phyloP scores from a whole-genome alignment of 2,888 invertebrate species.

The Pherbina coryleti region DNA sequence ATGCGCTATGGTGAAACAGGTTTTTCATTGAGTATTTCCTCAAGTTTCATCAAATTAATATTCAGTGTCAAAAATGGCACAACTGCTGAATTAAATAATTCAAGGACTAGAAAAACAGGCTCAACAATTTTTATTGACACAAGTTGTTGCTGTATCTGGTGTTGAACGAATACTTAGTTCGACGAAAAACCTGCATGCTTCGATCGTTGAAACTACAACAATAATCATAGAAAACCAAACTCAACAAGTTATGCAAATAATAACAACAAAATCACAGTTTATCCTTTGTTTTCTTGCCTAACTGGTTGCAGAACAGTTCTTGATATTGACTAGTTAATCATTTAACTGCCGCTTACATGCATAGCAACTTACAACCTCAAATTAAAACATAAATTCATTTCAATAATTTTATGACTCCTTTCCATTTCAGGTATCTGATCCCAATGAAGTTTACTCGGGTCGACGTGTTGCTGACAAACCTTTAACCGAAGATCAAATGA shows the following conservation, averaged over 20 bases:
- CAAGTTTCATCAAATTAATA: slow-evolving; percentile 60
- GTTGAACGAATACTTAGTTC: slow-evolving; percentile 30
- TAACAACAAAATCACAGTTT: slow-evolving; percentile 5
- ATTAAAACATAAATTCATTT: neutral
- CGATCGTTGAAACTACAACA: slow-evolving; percentile 8
- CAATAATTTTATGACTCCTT: slow-evolving; percentile 9
- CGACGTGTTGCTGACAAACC: slow-evolving; percentile 90
- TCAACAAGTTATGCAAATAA: slow-evolving; percentile 48
- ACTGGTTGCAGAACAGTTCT: neutral
- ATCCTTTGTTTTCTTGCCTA: neutral
- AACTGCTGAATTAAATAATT: slow-evolving; percentile 62
- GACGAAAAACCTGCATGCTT: slow-evolving; percentile 47
- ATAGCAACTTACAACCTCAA: neutral
- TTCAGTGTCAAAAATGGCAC: slow-evolving; percentile 66
- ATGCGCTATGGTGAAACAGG: neutral
- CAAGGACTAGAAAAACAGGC: slow-evolving; percentile 65
- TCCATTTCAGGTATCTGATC: slow-evolving; percentile 82
- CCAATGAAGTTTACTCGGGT: slow-evolving; percentile 90
- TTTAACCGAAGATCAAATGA: slow-evolving; percentile 95
- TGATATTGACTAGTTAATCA: neutral
- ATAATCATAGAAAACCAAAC: slow-evolving; percentile 20
- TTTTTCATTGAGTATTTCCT: slow-evolving; percentile 3
- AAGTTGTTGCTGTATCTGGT: slow-evolving; percentile 53
- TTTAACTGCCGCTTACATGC: too few species aligned
- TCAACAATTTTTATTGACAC: slow-evolving; percentile 56